Conservation (phyloP, 92 coral and sea anemone genomes). For the Epizoanthus stellaris region DNA sequence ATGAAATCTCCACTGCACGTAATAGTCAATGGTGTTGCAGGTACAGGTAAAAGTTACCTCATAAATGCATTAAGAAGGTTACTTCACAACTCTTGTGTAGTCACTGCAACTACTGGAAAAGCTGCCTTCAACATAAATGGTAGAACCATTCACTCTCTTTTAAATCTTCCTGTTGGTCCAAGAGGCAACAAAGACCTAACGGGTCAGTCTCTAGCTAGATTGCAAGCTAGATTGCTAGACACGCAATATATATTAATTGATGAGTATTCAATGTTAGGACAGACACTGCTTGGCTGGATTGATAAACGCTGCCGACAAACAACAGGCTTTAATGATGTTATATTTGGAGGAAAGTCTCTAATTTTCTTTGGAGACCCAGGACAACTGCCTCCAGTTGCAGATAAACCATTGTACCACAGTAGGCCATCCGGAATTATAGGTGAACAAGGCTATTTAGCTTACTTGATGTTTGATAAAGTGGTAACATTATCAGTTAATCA, state of each 20-base stretch:
- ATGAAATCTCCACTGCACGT: conserved; percentile 54
- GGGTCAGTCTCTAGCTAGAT: conserved; percentile 48
- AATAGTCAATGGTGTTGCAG: conserved; percentile 61
- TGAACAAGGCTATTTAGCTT: conserved; percentile 68
- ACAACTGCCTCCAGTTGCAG: conserved; percentile 63
- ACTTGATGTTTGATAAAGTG: conserved; percentile 60
- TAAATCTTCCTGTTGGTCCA: conserved; percentile 59
- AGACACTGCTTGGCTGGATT: conserved; percentile 48
- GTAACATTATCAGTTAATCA: conserved; percentile 50
- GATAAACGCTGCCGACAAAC: conserved; percentile 56
- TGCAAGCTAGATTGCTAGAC: conserved; percentile 50
- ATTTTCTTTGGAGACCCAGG: conserved; percentile 63
- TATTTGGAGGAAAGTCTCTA: conserved; percentile 51
- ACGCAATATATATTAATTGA: conserved; percentile 48
- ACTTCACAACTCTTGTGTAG: conserved; percentile 55
- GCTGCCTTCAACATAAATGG: conserved; percentile 67
- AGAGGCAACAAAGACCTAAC: conserved; percentile 46
- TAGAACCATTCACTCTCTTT: conserved; percentile 55
- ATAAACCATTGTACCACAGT: conserved; percentile 63
- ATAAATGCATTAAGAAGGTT: conserved; percentile 54
- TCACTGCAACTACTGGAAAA: conserved; percentile 68
- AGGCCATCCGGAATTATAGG: conserved; percentile 56
- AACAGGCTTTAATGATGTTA: conserved; percentile 50
- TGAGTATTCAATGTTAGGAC: conserved; percentile 64
- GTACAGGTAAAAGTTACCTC: conserved; percentile 63